phyloP scores from a whole-genome alignment of 2,888 invertebrate genomes.

The Pterobdella sp. region DNA sequence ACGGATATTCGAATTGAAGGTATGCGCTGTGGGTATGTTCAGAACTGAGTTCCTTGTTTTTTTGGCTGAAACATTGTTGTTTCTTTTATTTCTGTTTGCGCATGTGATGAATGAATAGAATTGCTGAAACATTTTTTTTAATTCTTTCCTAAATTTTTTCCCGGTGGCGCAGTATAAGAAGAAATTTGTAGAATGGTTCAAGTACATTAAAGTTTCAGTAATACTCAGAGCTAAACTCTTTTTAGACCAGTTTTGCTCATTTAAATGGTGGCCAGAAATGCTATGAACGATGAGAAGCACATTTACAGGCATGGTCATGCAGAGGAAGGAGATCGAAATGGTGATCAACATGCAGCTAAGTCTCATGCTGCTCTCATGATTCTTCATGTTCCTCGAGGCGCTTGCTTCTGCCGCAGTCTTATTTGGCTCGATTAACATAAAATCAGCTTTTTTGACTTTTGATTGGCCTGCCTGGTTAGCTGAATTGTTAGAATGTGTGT shows the following conservation, averaged over 20 bases:
- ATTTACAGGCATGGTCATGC: conserved; percentile 47
- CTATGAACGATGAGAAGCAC: conserved; percentile 33
- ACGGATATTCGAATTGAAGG: conserved; percentile 1
- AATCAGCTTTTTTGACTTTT: not conserved
- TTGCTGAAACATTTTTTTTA: conserved; percentile 11
- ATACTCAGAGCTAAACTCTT: conserved; percentile 41
- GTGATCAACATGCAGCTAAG: conserved; percentile 47
- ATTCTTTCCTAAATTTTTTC: conserved; percentile 36
- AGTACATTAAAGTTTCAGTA: conserved; percentile 46
- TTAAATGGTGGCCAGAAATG: not conserved
- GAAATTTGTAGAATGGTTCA: conserved; percentile 48
- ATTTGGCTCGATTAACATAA: not conserved
- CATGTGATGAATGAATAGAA: not conserved
- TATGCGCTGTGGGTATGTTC: not conserved
- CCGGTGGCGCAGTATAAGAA: conserved; percentile 40
- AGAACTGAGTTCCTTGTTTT: not conserved
- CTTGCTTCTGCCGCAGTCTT: not conserved
- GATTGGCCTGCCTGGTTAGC: not conserved
- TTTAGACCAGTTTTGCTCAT: not conserved
- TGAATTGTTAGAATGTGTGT: not conserved
- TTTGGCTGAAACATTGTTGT: not conserved
- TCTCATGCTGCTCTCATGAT: conserved; percentile 34
- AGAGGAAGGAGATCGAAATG: conserved; percentile 46
- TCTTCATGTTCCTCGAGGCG: not conserved
- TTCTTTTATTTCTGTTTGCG: not conserved